Conservation (phyloP, 2,888 invertebrate species). For the Chouioia cunea region DNA sequence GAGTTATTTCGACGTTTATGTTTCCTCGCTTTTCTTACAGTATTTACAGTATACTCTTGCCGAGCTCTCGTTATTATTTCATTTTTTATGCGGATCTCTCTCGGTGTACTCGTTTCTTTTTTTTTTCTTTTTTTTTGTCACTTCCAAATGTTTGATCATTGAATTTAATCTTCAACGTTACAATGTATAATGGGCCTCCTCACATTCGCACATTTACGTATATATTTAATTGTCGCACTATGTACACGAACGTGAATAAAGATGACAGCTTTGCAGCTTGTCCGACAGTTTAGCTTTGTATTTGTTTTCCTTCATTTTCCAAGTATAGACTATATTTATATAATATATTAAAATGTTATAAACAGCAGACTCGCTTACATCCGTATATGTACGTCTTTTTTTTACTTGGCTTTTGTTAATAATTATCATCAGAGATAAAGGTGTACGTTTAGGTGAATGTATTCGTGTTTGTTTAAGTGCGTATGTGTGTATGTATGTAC, state of each 20-base stretch:
- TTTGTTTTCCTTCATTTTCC: neutral
- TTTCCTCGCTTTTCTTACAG: conserved; percentile 54
- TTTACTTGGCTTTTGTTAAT: conserved; percentile 23
- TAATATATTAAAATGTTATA: conserved; percentile 50
- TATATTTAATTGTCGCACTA: conserved; percentile 49
- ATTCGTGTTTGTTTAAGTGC: too few species aligned
- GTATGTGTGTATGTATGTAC: too few species aligned
- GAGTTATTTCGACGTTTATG: conserved; percentile 23
- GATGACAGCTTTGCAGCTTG: conserved; percentile 22
- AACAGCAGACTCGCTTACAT: conserved; percentile 47
- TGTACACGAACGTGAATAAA: conserved; percentile 52
- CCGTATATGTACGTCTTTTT: conserved; percentile 29
- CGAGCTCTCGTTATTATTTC: conserved; percentile 31
- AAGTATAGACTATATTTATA: neutral
- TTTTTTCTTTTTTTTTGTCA: conserved; percentile 14
- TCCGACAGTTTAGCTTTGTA: conserved; percentile 33
- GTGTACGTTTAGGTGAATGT: too few species aligned
- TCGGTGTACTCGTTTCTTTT: conserved; percentile 18
- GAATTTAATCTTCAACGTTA: conserved; percentile 28
- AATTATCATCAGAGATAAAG: neutral
- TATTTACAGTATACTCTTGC: conserved; percentile 54
- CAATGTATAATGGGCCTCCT: conserved; percentile 40
- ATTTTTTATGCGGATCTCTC: conserved; percentile 32
- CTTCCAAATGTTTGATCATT: conserved; percentile 1
- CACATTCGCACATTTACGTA: conserved; percentile 47